These are phyloP conservation scores for Parazoanthus swiftii DNA, from an alignment of 92 coral and sea anemone species.

Conservation along the genomic window DNA sequence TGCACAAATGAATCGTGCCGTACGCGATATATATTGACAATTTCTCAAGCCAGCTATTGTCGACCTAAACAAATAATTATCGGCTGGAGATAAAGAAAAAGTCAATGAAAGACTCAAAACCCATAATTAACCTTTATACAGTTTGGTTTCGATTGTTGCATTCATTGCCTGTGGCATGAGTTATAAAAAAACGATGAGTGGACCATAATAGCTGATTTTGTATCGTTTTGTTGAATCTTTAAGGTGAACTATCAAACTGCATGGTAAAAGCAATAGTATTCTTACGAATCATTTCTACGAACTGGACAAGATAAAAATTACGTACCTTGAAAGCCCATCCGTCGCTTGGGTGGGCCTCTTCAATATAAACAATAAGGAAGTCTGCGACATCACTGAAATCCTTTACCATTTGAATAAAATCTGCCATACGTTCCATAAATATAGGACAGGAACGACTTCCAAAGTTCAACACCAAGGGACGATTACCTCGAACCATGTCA, in stretches of 20 bases:
- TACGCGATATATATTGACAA: not conserved
- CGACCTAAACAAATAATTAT: constrained; percentile 27
- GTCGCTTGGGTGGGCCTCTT: constrained; percentile 89
- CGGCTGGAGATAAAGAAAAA: not conserved
- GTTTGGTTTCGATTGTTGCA: not conserved
- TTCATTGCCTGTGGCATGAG: not conserved
- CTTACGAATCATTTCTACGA: not conserved
- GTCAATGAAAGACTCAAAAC: not conserved
- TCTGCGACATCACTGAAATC: constrained; percentile 83
- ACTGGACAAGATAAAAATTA: too few species aligned
- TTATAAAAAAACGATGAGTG: too few species aligned
- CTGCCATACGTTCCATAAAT: constrained; percentile 63
- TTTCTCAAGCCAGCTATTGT: not conserved
- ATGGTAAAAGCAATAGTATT: not conserved
- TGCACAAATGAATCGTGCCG: not conserved
- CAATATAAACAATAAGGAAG: constrained; percentile 82
- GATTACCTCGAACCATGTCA: constrained; percentile 54
- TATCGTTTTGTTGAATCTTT: not conserved
- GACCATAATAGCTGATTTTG: not conserved
- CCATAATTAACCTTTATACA: too few species aligned
- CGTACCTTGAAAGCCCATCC: constrained; percentile 87
- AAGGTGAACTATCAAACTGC: not conserved
- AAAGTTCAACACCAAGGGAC: constrained; percentile 80
- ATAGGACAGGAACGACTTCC: constrained; percentile 84
- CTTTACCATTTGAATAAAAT: constrained; percentile 65